These are phyloP conservation scores for Beroe ovata DNA, from an alignment of 37 sponge, comb jelly and placozoan species.

Conservation along the genomic window DNA sequence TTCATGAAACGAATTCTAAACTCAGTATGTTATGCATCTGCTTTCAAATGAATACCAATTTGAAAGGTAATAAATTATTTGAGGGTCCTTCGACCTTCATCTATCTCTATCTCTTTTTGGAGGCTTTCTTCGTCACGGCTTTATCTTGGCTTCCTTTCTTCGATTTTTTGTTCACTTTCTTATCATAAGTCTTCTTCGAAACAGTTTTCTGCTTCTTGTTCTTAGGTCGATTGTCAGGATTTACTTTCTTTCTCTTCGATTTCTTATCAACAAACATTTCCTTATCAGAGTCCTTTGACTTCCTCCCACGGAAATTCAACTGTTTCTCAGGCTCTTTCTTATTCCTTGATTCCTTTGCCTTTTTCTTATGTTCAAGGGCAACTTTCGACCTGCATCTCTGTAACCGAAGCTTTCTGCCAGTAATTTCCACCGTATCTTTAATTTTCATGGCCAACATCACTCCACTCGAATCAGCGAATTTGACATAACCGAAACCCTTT, in stretches of 20 bases:
- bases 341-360: not conserved
- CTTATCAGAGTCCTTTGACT: conserved; percentile 40
- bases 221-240: conserved; percentile 17
- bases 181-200: conserved; percentile 5
- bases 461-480: conserved; percentile 73
- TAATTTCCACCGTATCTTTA: conserved; percentile 69
- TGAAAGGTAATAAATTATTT: too few relatives aligned
- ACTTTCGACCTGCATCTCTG: conserved; percentile 68
- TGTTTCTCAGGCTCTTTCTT: conserved; percentile 4
- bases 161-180: conserved; percentile 42
- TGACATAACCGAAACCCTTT: conserved; percentile 85
- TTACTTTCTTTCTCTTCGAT: not conserved
- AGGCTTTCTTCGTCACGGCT: not conserved
- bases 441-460: conserved; percentile 79
- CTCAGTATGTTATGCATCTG: too few relatives aligned
- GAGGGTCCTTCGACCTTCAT: too few relatives aligned
- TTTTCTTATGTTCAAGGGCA: conserved; percentile 38
- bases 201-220: conserved; percentile 14
- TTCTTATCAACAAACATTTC: conserved; percentile 7
- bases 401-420: conserved; percentile 72
- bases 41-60: too few relatives aligned
- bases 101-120: too few relatives aligned
- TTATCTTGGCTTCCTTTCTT: conserved; percentile 4
- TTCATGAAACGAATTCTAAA: too few relatives aligned
- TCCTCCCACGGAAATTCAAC: conserved; percentile 8